A percentile compares a stretch with the other conserved stretches of the same genome.
These are phyloP conservation scores for Andrena trimmerana DNA, from an alignment of 2,888 invertebrate species.

Conservation along the genomic window DNA sequence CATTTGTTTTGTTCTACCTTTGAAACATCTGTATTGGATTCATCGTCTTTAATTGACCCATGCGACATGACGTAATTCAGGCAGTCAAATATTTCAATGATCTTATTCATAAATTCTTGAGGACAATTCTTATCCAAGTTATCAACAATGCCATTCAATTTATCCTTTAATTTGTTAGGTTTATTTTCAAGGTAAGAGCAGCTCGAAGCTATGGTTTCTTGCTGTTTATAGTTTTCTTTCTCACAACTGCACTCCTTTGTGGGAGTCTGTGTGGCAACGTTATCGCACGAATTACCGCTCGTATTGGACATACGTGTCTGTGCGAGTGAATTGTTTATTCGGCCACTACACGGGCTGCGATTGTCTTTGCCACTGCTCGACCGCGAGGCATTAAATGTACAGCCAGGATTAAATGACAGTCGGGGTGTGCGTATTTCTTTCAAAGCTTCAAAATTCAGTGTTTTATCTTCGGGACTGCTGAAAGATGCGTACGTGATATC, in stretches of 20 bases:
- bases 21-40: not conserved
- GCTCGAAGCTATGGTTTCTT: not conserved
- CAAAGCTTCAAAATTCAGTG: not conserved
- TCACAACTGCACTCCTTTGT: not conserved
- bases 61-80: constrained; percentile 73
- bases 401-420: not conserved
- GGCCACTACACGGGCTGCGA: not conserved
- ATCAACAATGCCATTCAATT: constrained; percentile 72
- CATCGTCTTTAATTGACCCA: constrained; percentile 16
- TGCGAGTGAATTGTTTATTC: constrained; percentile 1
- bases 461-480: not conserved
- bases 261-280: not conserved
- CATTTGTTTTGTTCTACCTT: not conserved
- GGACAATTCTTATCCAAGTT: constrained; percentile 76
- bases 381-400: not conserved
- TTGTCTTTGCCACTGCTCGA: not conserved
- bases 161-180: constrained; percentile 64
- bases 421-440: not conserved
- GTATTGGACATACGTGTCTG: constrained; percentile 23
- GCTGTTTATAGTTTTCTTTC: constrained; percentile 19
- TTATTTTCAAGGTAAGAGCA: not conserved
- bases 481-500: constrained; percentile 25
- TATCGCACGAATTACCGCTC: not conserved
- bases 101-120: constrained; percentile 73
- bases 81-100: constrained; percentile 75